phyloP scores from a whole-genome alignment of 2,888 invertebrate genomes.

The Epinotia brunnichana region DNA sequence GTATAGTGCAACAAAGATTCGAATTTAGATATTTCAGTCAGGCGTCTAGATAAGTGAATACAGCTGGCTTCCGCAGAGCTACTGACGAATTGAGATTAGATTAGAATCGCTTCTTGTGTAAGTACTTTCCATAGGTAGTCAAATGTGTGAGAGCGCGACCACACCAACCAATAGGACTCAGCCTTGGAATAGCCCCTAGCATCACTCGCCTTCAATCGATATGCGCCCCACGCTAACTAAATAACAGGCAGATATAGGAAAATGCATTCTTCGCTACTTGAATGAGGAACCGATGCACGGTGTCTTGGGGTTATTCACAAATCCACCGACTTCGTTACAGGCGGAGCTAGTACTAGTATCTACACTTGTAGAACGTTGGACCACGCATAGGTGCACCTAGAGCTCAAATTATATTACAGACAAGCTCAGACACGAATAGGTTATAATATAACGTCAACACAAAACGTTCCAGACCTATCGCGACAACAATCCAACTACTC shows the following conservation, averaged over 20 bases:
- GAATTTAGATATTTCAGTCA: constrained; percentile 33
- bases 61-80: constrained; percentile 46
- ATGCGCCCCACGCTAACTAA: constrained; percentile 62
- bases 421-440: background rate
- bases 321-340: background rate
- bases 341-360: too few species aligned
- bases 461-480: background rate
- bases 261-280: constrained; percentile 63
- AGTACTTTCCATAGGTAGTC: background rate
- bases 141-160: background rate
- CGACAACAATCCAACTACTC: too few species aligned
- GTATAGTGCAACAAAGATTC: constrained; percentile 27
- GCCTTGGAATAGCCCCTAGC: background rate
- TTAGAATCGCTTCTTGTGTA: background rate
- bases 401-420: background rate
- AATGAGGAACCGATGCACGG: constrained; percentile 53
- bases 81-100: background rate
- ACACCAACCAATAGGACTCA: background rate
- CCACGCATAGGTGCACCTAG: background rate
- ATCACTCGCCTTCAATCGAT: constrained; percentile 67
- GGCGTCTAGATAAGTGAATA: constrained; percentile 29
- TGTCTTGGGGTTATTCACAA: background rate
- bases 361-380: too few species aligned
- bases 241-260: constrained; percentile 66
- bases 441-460: background rate